Base-by-base conservation (phyloP, 92 coral and sea anemone genomes). In the Epizoanthus illoricatus region DNA sequence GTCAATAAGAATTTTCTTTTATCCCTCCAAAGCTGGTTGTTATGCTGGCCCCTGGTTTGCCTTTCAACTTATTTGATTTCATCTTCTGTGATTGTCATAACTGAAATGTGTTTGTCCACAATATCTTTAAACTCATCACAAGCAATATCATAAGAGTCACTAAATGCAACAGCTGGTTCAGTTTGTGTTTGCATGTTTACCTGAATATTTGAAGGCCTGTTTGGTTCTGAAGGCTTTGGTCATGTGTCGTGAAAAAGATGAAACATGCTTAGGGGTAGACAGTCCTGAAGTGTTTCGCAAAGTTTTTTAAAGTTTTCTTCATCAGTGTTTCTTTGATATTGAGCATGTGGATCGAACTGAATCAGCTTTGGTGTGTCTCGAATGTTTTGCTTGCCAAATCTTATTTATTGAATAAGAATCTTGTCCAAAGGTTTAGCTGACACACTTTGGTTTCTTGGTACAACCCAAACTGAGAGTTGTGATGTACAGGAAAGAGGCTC, bases 361-460 rank as follows among this genome's bases (percentile, higher is more conserved):
- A 85, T 85, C 42, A 89, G 24, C 57, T 86, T 89, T 41, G 92
- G 75, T 41, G 57, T 84, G 41, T 39, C 42, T 15, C 92, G 81
- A 80, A 86, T 89, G 59, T 82, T 83, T 78, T 86, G 60, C 52
- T 86, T 89, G 9, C 88, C 88, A 85, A 88, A 88, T 64, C 84
- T 47, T 13, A 88, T 88, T 56, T 84, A 84, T 80, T 70, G 69
- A 19, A 84, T 88, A 0, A 88, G 84, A n/a, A 84, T 81, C 13
- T 74, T 13, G 60, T 88, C 85, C 39, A 84, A 74, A n/a, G 86
- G 85, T 43, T 89, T 86, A 16, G 88, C 90, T 71, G 93, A 57
- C 4, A 90, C 75, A 56, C 86, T 90, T 78, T 90, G 93, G 41
- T 84, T 90, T 62, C 86, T 41, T 52, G 90, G 90, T 2, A 90